Percentiles rank a stretch among this genome's conserved stretches.
Conservation (phyloP, 2,888 invertebrate genomes). For the Drosophila helvetica region DNA sequence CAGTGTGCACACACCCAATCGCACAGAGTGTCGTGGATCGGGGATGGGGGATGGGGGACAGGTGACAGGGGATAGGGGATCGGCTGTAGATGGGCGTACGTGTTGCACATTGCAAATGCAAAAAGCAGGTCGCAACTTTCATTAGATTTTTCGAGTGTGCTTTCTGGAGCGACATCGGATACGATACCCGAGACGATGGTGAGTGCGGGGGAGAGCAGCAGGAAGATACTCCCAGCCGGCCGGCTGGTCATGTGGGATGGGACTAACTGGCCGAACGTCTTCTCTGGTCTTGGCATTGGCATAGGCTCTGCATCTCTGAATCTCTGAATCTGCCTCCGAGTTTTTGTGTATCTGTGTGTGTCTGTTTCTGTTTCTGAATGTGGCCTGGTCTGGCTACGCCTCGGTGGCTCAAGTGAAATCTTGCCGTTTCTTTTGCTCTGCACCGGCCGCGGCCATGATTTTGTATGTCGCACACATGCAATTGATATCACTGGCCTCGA, state of each 20-base stretch:
- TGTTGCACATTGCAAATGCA: slow-evolving; percentile 57
- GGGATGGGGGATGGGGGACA: no score
- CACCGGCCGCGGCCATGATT: slow-evolving; percentile 60
- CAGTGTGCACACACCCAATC: slow-evolving; percentile 46
- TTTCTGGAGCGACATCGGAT: slow-evolving; percentile 80
- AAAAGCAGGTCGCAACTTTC: slow-evolving; percentile 79
- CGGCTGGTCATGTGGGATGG: slow-evolving; percentile 9
- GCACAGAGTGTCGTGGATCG: neutral
- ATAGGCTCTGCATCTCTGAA: neutral
- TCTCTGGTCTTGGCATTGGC: no score
- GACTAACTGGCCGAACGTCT: slow-evolving; percentile 17
- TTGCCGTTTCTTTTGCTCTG: slow-evolving; percentile 8
- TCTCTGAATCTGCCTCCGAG: neutral
- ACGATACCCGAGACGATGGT: slow-evolving; percentile 21
- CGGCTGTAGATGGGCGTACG: slow-evolving; percentile 48
- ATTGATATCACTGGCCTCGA: slow-evolving; percentile 77
- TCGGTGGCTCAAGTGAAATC: slow-evolving; percentile 70
- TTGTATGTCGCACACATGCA: slow-evolving; percentile 80
- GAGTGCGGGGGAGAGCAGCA: slow-evolving; percentile 3
- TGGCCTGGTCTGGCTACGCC: slow-evolving; percentile 49
- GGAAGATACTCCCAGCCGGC: slow-evolving; percentile 38
- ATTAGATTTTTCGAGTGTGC: slow-evolving; percentile 54
- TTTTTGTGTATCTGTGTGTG: neutral
- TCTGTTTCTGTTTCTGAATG: neutral
- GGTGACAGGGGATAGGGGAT: slow-evolving; percentile 1